Evolutionary conservation across 1,140 invertebrate genomes (phyloP).

Genomic region (Bombus sibiricus): DNA sequence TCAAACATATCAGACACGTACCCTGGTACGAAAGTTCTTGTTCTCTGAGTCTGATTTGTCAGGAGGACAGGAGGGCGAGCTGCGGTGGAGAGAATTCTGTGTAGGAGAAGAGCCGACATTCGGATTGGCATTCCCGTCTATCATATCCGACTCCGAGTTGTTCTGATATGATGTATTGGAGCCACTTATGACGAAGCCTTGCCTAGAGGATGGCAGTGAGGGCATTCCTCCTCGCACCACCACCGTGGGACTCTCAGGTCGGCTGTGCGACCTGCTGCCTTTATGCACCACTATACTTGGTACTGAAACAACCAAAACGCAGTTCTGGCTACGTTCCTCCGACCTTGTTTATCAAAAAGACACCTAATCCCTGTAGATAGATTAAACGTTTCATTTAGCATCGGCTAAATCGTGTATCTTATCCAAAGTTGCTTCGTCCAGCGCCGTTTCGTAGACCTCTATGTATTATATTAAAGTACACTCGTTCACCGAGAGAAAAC

Average conservation of each 20-base stretch:
- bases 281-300: constrained; percentile 82
- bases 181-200: constrained; percentile 74
- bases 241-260: constrained; percentile 78
- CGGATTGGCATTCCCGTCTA: constrained; percentile 77
- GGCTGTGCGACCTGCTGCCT: constrained; percentile 75
- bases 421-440: background rate
- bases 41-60: constrained; percentile 76
- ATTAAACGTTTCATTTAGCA: background rate
- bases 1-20: constrained; percentile 52
- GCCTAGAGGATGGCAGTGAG: constrained; percentile 77
- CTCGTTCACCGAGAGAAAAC: background rate
- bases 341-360: background rate
- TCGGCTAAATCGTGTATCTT: background rate
- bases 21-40: constrained; percentile 80
- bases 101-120: constrained; percentile 59
- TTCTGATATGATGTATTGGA: constrained; percentile 69
- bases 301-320: constrained; percentile 74
- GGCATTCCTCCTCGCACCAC: constrained; percentile 79
- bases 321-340: background rate
- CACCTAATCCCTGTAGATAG: background rate
- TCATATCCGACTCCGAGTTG: constrained; percentile 76
- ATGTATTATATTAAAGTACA: background rate
- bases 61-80: constrained; percentile 67
- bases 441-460: background rate
- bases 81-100: constrained; percentile 61